phyloP scores from a whole-genome alignment of 2,888 invertebrate genomes.

The Lagria hirta region DNA sequence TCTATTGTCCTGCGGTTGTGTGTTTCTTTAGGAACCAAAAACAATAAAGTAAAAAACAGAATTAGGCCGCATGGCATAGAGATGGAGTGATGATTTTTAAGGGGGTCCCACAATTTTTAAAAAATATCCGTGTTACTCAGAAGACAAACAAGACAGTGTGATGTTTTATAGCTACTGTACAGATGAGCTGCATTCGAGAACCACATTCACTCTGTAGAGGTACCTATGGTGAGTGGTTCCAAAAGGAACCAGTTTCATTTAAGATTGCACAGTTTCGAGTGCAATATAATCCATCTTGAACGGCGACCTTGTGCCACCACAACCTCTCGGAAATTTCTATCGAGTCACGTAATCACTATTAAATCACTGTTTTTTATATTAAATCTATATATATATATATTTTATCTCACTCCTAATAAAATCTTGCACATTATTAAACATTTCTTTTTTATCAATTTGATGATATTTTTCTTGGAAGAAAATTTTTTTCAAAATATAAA shows the following conservation, averaged over 20 bases:
- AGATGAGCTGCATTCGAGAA: slow-evolving; percentile 50
- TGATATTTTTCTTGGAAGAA: too few species aligned
- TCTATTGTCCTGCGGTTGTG: background rate
- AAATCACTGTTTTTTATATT: slow-evolving; percentile 13
- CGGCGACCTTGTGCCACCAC: slow-evolving; percentile 30
- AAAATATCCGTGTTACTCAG: slow-evolving; percentile 22
- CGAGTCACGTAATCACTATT: slow-evolving; percentile 8
- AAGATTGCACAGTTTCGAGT: slow-evolving; percentile 46
- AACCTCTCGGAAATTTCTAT: slow-evolving; percentile 23
- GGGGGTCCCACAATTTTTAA: too few species aligned
- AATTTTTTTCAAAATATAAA: too few species aligned
- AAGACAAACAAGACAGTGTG: slow-evolving; percentile 40
- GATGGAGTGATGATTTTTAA: too few species aligned
- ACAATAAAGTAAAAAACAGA: slow-evolving; percentile 27
- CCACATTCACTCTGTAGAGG: slow-evolving; percentile 51
- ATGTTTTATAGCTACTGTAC: slow-evolving; percentile 46
- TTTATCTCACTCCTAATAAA: slow-evolving; percentile 32
- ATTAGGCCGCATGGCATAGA: slow-evolving; percentile 8
- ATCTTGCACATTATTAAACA: slow-evolving; percentile 36
- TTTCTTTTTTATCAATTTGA: slow-evolving; percentile 30
- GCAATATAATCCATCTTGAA: slow-evolving; percentile 35
- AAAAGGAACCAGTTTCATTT: slow-evolving; percentile 47
- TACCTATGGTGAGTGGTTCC: slow-evolving; percentile 53
- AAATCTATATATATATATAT: slow-evolving; percentile 9
- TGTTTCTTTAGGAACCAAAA: slow-evolving; percentile 10